These are phyloP conservation scores for Gibbula magus DNA, from an alignment of 2,888 invertebrate species.

Conservation along the genomic window DNA sequence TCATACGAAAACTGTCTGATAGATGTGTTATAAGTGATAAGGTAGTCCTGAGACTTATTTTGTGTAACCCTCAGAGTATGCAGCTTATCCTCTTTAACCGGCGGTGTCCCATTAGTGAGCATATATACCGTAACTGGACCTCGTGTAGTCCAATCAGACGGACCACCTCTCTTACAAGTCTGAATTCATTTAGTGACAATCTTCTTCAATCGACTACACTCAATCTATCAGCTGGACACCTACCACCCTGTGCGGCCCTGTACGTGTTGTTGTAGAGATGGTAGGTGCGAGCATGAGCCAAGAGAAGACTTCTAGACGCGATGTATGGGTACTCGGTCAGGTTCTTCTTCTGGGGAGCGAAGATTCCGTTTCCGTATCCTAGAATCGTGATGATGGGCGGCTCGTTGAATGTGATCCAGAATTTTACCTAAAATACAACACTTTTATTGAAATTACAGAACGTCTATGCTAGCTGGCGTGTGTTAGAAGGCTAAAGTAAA, in stretches of 20 bases:
- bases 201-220: too few species aligned
- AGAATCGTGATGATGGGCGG: conserved; percentile 76
- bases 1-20: too few species aligned
- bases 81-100: too few species aligned
- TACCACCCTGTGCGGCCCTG: conserved; percentile 31
- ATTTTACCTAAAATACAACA: conserved; percentile 72
- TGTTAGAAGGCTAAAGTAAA: too few species aligned
- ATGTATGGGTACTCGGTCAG: conserved; percentile 77
- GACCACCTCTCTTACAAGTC: too few species aligned
- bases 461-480: not conserved
- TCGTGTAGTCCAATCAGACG: too few species aligned
- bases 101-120: too few species aligned
- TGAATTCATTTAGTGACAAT: too few species aligned
- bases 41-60: too few species aligned
- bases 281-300: conserved; percentile 82
- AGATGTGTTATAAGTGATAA: too few species aligned
- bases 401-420: conserved; percentile 89
- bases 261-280: conserved; percentile 73
- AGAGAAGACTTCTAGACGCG: conserved; percentile 81
- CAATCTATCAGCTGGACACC: not conserved
- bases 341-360: conserved; percentile 59
- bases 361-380: conserved; percentile 59
- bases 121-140: too few species aligned
- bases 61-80: too few species aligned
- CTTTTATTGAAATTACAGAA: not conserved